phyloP scores from a whole-genome alignment of 2,113 vertebrate species.

The Henicopernis longicauda region DNA sequence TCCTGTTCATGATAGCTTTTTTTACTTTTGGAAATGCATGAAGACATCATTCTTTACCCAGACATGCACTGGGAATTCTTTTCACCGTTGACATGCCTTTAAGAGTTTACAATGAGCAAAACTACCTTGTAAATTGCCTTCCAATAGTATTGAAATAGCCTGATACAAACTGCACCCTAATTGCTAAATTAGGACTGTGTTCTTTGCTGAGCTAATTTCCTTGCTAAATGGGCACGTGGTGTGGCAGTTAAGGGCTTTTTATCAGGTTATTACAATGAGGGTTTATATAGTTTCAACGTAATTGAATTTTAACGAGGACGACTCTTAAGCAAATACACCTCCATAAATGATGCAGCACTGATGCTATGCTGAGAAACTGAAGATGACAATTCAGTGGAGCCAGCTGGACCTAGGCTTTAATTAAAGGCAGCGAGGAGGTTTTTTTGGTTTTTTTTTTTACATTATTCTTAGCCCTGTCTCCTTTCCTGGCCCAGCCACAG shows the following conservation, averaged over 20 bases:
- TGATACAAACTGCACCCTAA: slow-evolving; percentile 41
- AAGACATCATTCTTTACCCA: background rate
- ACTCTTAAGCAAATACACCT: slow-evolving; percentile 48
- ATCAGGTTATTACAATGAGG: slow-evolving; percentile 57
- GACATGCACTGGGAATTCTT: background rate
- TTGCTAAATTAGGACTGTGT: slow-evolving; percentile 50
- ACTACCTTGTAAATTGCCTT: slow-evolving; percentile 34
- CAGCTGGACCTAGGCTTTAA: background rate
- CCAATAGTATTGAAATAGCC: slow-evolving; percentile 29
- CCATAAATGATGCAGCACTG: slow-evolving; percentile 27
- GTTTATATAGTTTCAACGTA: slow-evolving; percentile 44
- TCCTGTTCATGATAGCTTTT: background rate
- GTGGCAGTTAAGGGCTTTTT: slow-evolving; percentile 45
- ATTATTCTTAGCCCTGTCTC: background rate
- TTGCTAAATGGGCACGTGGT: slow-evolving; percentile 31
- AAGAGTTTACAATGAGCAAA: background rate
- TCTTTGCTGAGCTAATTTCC: slow-evolving; percentile 47
- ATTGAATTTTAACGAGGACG: slow-evolving; percentile 59
- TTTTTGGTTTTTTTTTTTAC: background rate
- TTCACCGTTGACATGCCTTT: background rate
- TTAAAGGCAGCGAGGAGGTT: background rate
- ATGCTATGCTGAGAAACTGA: background rate
- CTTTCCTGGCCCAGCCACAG: background rate
- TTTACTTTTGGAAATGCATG: background rate
- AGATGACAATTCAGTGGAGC: background rate